Base-by-base conservation (phyloP, 2,888 invertebrate genomes). In the Andrena dorsata region DNA sequence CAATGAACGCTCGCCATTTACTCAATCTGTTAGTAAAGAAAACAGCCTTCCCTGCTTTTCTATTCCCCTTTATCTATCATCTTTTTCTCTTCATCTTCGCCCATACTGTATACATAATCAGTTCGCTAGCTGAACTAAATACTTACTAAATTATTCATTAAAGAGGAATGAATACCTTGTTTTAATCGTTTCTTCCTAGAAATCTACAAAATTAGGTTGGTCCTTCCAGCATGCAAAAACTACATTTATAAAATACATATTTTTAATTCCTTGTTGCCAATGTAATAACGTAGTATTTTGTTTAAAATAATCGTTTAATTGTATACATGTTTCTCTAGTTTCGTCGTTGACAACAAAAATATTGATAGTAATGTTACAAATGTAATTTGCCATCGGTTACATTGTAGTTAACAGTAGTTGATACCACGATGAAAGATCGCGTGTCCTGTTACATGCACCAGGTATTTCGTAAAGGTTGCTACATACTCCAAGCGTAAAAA, bases 371-470 rank as follows among this genome's bases (percentile, higher is more conserved):
- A 63, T 53, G 35, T 56, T 23, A 41, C n/a, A 16, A 65, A 20
- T 23, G 35, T 35, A 23, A n/a, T 8, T 8, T 35, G 56, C 28
- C 47, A 53, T 75, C 49, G 41, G 32, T 56, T 66, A 41, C 58
- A 35, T 51, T 51, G 4, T 28, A 60, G 26, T 23, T 26, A 30
- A 49, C 49, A 51, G 69, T 69, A 76, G 75, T 69, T 84, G 80
- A 80, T 84, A 76, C 56, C 71, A n/a, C 56, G 28, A 58, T 41
- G 61, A 76, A 65, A 65, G 60, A 80, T 84, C 53, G 68, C 70
- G 53, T 66, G 30, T 66, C 64, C 26, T 32, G 61, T 76, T 83
- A 80, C 69, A 80, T 23, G 76, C 28, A 80, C 69, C 80, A 84
- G 76, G 60, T 80, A 80, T 84, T 76, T 65, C 53, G 56, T 32